Conservation (phyloP, 2,888 invertebrate species). For the Sinopyrophorus schimmeli region DNA sequence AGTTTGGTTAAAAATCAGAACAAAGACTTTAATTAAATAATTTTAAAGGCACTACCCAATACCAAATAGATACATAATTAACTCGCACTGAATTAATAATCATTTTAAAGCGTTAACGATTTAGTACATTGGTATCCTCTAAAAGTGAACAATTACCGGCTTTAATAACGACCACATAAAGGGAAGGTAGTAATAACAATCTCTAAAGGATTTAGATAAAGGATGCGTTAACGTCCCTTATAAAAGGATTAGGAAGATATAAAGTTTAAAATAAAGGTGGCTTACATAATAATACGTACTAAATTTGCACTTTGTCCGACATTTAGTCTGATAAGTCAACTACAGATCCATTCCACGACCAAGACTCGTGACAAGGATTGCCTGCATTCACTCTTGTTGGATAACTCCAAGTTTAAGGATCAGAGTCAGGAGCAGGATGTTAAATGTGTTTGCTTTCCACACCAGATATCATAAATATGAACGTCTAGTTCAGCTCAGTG, state of each 20-base stretch:
- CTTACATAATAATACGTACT: constrained; percentile 18
- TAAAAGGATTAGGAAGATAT: constrained; percentile 27
- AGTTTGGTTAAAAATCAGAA: too few species aligned
- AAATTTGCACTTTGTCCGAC: constrained; percentile 19
- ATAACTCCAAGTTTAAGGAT: constrained; percentile 46
- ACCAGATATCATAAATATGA: constrained; percentile 51
- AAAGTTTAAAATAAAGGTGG: constrained; percentile 28
- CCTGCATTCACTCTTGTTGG: constrained; percentile 28
- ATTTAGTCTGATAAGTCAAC: constrained; percentile 18
- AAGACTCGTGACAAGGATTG: constrained; percentile 16
- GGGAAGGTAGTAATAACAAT: constrained; percentile 19
- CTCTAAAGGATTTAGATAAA: constrained; percentile 27
- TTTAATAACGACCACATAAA: constrained; percentile 22
- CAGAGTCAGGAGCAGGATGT: constrained; percentile 45
- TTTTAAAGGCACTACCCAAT: too few species aligned
- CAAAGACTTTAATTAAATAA: too few species aligned
- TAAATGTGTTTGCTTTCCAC: constrained; percentile 50
- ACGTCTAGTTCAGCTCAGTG: constrained; percentile 47
- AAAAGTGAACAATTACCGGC: constrained; percentile 20
- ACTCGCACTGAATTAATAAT: too few species aligned
- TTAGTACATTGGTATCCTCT: constrained; percentile 3
- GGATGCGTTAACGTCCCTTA: constrained; percentile 29
- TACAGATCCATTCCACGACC: constrained; percentile 15
- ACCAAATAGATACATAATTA: too few species aligned
- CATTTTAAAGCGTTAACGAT: too few species aligned